A percentile compares a stretch with the other conserved stretches of the same genome.
Conservation (phyloP, 2,797 vertebrate species). For the Phrynocephalus vlangalii region DNA sequence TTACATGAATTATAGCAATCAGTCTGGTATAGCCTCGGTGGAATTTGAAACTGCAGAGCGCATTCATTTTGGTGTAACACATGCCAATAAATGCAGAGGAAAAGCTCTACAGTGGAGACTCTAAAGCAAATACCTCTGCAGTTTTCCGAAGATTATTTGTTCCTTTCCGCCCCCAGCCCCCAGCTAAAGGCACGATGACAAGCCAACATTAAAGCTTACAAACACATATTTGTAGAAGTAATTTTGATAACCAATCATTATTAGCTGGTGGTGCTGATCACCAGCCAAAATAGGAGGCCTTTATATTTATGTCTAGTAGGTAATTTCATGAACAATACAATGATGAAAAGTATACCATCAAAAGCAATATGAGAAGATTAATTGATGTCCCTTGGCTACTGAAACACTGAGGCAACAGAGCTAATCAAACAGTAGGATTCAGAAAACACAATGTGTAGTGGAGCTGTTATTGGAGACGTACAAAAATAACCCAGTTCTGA, state of each 20-base stretch:
- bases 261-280: conserved; percentile 57
- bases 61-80: conserved; percentile 61
- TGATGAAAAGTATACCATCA: conserved; percentile 47
- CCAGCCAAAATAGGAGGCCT: conserved; percentile 55
- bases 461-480: background rate
- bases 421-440: conserved; percentile 12
- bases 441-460: background rate
- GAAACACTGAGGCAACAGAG: conserved; percentile 32
- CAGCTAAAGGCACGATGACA: conserved; percentile 57
- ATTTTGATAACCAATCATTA: conserved; percentile 51
- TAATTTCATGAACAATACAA: conserved; percentile 33
- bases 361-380: conserved; percentile 29
- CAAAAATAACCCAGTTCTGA: background rate
- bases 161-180: conserved; percentile 40
- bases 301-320: conserved; percentile 28
- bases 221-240: conserved; percentile 46
- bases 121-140: conserved; percentile 66
- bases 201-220: conserved; percentile 48
- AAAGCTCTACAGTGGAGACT: conserved; percentile 53
- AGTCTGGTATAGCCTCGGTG: conserved; percentile 57
- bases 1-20: conserved; percentile 61
- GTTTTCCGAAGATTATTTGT: conserved; percentile 54
- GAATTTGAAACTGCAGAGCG: conserved; percentile 55
- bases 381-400: conserved; percentile 25
- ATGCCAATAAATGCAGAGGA: conserved; percentile 60